Evolutionary conservation across 2,888 invertebrate genomes (phyloP), one percentile per base, ranked within the genome.

Genomic region (Antitype chi): DNA sequence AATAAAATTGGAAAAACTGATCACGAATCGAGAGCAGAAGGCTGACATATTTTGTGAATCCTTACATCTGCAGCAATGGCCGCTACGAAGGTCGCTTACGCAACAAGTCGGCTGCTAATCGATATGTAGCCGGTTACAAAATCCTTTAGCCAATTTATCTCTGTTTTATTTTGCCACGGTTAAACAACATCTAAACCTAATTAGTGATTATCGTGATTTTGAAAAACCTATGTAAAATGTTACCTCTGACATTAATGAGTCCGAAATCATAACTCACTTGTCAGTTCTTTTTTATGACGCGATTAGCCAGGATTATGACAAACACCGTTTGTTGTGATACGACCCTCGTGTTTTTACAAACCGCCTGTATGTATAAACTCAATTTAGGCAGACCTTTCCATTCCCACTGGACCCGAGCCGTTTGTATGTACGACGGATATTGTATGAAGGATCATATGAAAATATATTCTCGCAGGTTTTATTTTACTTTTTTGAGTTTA

Each of bases 61-160:
- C 95, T 91, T 93, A 95, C 89, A 94, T 90, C 89, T 94, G 94
- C 94, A 92, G 86, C 87, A 86, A 71, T 85, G 88, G 76, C 85
- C 90, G 88, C 84, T 76, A 68, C 84, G 89, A 89, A 92, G 92
- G 93, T 85, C 90, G 89, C 91, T 93, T 93, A 94, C 93, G 92
- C 93, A 94, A 94, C 90, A 84, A 89, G 89, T 89, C 86, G 74
- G 67, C 88, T 80, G 76, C 82, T 87, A 94, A 95, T 95, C 95
- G 90, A 95, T 94, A 94, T 81, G 75, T 5, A 83, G 74, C 87
- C 86, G 84, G 90, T 92, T 92, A 93, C 89, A 91, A 90, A 92
- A 94, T 92, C 93, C 92, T 82, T 80, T 84, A 53, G 63, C 49
- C 74, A 67, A 73, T 81, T 70, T 85, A 83, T 73, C 64, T 85